Conservation (phyloP, 2,113 vertebrate species). For the Cinclus cinclus region DNA sequence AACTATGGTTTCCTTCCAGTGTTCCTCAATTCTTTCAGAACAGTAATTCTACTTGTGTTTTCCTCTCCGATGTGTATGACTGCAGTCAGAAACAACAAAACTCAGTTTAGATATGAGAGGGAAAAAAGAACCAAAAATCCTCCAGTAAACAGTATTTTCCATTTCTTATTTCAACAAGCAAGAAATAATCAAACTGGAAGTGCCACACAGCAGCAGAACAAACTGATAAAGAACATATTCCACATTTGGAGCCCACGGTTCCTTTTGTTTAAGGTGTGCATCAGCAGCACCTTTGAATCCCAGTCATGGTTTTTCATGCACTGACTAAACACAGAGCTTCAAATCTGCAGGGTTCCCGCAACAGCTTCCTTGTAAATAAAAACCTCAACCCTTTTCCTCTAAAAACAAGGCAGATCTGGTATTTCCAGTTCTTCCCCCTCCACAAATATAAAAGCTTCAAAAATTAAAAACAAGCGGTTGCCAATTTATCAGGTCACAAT, state of each 20-base stretch:
- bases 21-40: background rate
- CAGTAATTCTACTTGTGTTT: background rate
- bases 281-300: background rate
- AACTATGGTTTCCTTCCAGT: background rate
- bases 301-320: accelerated
- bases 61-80: background rate
- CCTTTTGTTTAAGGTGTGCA: background rate
- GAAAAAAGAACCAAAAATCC: background rate
- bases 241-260: background rate
- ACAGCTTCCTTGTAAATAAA: background rate
- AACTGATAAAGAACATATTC: background rate
- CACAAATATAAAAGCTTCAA: background rate
- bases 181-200: background rate
- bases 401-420: background rate
- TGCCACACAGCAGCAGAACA: background rate
- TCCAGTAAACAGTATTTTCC: background rate
- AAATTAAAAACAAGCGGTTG: background rate
- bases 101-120: background rate
- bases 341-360: background rate
- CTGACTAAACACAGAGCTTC: background rate
- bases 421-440: background rate
- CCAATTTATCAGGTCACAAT: background rate
- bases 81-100: background rate
- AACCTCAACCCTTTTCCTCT: background rate
- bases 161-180: background rate